Evolutionary conservation across 2,888 invertebrate genomes (phyloP), one percentile per base, ranked within the genome.

Genomic region (Drosophila kambysellisi): DNA sequence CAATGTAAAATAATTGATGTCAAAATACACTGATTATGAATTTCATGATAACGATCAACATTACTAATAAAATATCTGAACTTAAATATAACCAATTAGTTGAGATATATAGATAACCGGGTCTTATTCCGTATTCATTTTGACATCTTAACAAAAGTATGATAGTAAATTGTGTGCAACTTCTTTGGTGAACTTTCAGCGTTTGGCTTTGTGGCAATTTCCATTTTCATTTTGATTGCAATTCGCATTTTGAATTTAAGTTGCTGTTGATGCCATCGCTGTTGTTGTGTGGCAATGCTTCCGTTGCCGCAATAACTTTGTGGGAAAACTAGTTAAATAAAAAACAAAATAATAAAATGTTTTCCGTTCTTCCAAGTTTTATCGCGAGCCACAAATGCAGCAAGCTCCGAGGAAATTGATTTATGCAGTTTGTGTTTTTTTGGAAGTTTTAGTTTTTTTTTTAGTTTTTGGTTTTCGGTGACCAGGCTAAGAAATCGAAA

Each of bases 281-380:
- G n/a, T 50, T 73, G 76, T 69, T 75, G 43, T 52, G 62, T 29
- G 50, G 17, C 51, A 63, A 48, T 56, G 82, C 58, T 79, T 87
- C 85, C 85, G 79, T 20, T 72, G 60, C 53, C 60, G 56, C 43
- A 61, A 39, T 43, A 76, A 67, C 41, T 74, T 74, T 20, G 58
- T 35, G 33, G 33, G 35, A 32, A 46, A 59, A 46, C 46, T 46
- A 37, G 17, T 35, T 17, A 8, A n/a, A 32, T 46, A 20, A 46
- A 30, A 76, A 81, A 75, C 79, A 79, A 77, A 71, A 70, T 65
- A 79, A 80, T 82, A 80, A 85, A 85, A 66, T 85, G 59, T 54
- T 69, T 72, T 63, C 48, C 69, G 51, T 51, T 50, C 30, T 48
- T 25, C 53, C 56, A 30, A 66, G 32, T 65, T 83, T 68, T 72